Evolutionary conservation across 2,888 invertebrate species (phyloP), one percentile per base, ranked within the genome.

Genomic region (Actias luna): DNA sequence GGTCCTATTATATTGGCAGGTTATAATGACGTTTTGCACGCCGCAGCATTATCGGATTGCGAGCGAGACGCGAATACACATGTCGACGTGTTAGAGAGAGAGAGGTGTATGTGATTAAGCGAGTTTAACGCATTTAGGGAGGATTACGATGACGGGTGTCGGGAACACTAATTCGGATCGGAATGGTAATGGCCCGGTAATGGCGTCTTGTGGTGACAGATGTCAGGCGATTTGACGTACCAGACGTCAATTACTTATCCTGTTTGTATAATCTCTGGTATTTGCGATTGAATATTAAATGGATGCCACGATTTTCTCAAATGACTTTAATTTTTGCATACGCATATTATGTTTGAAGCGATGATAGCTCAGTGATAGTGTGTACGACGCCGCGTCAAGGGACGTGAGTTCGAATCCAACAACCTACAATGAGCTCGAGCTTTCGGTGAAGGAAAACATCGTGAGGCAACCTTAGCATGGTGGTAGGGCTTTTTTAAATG

Each of bases 191-290:
- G 68, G 77, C 78, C 69, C 76, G 70, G 75, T 85, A 84, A 85
- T 85, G 84, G 76, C 76, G 83, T 85, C 85, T 88, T 88, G 87
- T 82, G 74, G 72, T 87, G 88, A 87, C 88, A 88, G 87, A 83
- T 88, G 88, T 83, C 84, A 79, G 55, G 60, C 63, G 64, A 64
- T 65, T 64, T 63, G 65, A n/a, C 35, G 46, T 33, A 8, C 73
- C 72, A 77, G 76, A 75, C 73, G 70, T 62, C 60, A 65, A 75
- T 74, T 64, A 61, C 62, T 60, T 60, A 60, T 31, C 36, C 62
- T 35, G 18, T 46, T 46, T 46, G 46, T 46, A 46, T 1, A 46
- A 10, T 8, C 22, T 2, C 8, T 46, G 22, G 46, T 46, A 46
- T 46, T 46, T 46, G 10, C 12, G 7, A 18, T 46, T 46, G 46